These are phyloP conservation scores for Mythimna albipuncta DNA, from an alignment of 2,888 invertebrate species.

Conservation along the genomic window DNA sequence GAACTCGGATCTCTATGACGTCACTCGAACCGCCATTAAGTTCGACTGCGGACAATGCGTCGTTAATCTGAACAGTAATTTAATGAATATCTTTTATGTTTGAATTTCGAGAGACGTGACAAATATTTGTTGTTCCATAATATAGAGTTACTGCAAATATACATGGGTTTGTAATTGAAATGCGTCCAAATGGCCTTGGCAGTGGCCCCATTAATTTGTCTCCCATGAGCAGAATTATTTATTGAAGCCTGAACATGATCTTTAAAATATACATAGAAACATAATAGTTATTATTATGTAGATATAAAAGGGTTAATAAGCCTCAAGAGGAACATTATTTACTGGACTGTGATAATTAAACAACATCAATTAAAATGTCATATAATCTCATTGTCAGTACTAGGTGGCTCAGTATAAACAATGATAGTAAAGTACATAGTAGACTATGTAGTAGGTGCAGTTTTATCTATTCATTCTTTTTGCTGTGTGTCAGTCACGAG, in stretches of 20 bases:
- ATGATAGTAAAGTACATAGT: constrained; percentile 44
- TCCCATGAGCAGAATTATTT: constrained; percentile 2
- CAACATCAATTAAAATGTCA: constrained; percentile 58
- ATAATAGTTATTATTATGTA: not conserved
- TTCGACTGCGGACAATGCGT: constrained; percentile 52
- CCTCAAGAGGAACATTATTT: constrained; percentile 40
- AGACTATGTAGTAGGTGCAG: constrained; percentile 11
- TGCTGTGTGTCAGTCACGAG: constrained; percentile 13
- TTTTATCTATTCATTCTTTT: constrained; percentile 42
- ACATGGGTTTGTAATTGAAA: constrained; percentile 32
- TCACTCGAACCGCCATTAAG: constrained; percentile 48
- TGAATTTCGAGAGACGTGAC: constrained; percentile 29
- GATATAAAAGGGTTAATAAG: constrained; percentile 28
- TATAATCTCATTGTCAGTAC: constrained; percentile 44
- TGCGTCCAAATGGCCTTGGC: constrained; percentile 30
- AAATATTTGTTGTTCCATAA: constrained; percentile 36
- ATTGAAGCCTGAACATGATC: not conserved
- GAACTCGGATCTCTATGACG: constrained; percentile 49
- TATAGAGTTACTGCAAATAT: constrained; percentile 23
- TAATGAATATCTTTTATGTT: constrained; percentile 52
- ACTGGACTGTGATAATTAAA: constrained; percentile 48
- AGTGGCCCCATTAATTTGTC: not conserved
- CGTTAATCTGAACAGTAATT: constrained; percentile 53
- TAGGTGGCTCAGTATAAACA: constrained; percentile 42
- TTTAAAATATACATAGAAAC: not conserved